Evolutionary conservation across 2,797 vertebrate genomes (phyloP).

Genomic region (Sarcoramphus papa): DNA sequence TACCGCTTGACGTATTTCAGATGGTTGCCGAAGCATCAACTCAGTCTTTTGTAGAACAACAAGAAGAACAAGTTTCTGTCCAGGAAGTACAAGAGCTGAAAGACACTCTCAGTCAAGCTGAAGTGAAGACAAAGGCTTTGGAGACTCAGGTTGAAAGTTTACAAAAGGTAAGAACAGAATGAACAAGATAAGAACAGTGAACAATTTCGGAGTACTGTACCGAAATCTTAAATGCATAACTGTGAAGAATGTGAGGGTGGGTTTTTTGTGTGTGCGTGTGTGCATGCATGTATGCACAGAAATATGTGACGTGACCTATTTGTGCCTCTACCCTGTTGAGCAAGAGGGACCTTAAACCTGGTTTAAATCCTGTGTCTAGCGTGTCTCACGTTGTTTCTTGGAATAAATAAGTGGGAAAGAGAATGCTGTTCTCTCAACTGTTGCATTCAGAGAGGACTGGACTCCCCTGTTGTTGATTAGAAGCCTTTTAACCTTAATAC

Average conservation of each 20-base stretch:
- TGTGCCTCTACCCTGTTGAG: neutral
- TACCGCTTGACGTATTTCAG: neutral
- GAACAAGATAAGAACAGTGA: conserved; percentile 68
- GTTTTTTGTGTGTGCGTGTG: neutral
- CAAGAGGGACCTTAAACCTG: neutral
- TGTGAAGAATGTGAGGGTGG: neutral
- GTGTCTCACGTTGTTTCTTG: neutral
- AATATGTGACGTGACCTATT: neutral
- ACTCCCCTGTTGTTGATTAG: neutral
- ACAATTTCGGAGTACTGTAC: neutral
- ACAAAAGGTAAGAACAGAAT: conserved; percentile 79
- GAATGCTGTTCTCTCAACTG: neutral
- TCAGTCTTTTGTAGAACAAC: conserved; percentile 80
- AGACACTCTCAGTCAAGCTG: conserved; percentile 83
- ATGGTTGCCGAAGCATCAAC: conserved; percentile 75
- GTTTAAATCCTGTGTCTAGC: neutral
- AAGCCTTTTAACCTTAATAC: neutral
- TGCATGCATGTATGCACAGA: neutral
- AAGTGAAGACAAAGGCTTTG: conserved; percentile 81
- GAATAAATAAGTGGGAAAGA: neutral
- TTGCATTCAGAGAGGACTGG: neutral
- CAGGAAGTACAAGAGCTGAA: conserved; percentile 87
- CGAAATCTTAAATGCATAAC: neutral
- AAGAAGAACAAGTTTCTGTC: conserved; percentile 83
- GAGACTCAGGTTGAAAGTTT: conserved; percentile 86